Evolutionary conservation across 1,140 invertebrate genomes (phyloP).

Genomic region (Drosophila serrata): DNA sequence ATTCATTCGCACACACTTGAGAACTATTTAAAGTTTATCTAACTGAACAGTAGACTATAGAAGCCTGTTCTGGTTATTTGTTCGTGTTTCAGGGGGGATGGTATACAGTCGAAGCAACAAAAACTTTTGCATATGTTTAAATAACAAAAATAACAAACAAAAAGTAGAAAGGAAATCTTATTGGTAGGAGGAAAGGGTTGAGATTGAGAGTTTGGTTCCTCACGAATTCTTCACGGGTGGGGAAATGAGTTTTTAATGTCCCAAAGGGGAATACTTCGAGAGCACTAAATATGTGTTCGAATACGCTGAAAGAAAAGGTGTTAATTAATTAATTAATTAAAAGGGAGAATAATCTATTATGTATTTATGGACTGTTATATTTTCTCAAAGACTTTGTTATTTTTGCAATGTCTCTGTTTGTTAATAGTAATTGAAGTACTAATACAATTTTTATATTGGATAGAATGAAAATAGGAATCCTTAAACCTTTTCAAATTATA

Average conservation of each 20-base stretch:
- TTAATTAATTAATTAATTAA: not conserved
- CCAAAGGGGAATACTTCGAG: slow-evolving; percentile 76
- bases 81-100: not conserved
- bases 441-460: too few species aligned
- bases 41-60: slow-evolving; percentile 44
- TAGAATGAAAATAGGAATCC: not conserved
- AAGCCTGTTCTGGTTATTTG: slow-evolving; percentile 46
- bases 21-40: slow-evolving; percentile 70
- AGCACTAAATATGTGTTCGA: slow-evolving; percentile 28
- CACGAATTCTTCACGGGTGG: slow-evolving; percentile 29
- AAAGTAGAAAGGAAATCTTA: slow-evolving; percentile 40
- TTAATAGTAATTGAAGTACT: not conserved
- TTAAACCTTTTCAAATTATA: not conserved
- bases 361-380: not conserved
- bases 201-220: slow-evolving; percentile 32
- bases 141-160: slow-evolving; percentile 69
- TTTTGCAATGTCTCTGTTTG: not conserved
- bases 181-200: slow-evolving; percentile 37
- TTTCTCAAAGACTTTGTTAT: too few species aligned
- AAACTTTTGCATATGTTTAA: slow-evolving; percentile 70
- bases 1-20: slow-evolving; percentile 51
- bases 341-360: not conserved
- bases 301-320: not conserved
- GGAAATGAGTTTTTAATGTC: slow-evolving; percentile 85
- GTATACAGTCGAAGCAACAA: slow-evolving; percentile 28